Conservation (phyloP, 92 coral and sea anemone genomes). For the Porites lobata region DNA sequence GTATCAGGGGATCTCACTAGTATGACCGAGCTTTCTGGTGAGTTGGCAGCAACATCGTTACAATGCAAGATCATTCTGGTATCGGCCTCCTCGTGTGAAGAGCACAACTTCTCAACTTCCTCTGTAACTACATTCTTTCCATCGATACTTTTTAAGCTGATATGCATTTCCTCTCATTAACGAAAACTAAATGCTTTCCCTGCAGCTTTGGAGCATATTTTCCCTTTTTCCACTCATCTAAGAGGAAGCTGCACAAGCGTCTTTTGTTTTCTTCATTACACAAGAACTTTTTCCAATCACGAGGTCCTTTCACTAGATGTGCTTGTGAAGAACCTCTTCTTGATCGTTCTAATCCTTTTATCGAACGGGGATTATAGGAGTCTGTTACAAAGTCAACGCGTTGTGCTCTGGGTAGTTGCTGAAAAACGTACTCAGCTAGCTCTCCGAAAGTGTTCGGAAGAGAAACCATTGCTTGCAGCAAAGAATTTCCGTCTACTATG, state of each 20-base stretch:
- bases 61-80: too few relatives aligned
- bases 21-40: neutral
- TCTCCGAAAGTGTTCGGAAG: constrained; percentile 49
- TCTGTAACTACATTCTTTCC: too few relatives aligned
- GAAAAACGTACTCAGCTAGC: constrained; percentile 30
- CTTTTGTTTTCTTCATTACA: neutral
- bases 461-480: constrained; percentile 43
- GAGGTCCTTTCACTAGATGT: constrained; percentile 14
- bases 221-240: constrained; percentile 19
- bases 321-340: constrained; percentile 11
- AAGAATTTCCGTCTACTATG: neutral
- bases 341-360: constrained; percentile 17
- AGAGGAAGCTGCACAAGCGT: constrained; percentile 9
- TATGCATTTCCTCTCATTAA: too few relatives aligned
- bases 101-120: too few relatives aligned
- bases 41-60: too few relatives aligned
- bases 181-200: too few relatives aligned
- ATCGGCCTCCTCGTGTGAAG: too few relatives aligned
- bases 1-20: constrained; percentile 37
- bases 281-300: constrained; percentile 32
- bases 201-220: constrained; percentile 9
- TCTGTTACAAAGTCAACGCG: constrained; percentile 52
- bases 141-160: too few relatives aligned
- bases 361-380: constrained; percentile 25
- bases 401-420: constrained; percentile 30